Evolutionary conservation across 2,888 invertebrate genomes (phyloP).

Genomic region (Anagyrus pseudococci): DNA sequence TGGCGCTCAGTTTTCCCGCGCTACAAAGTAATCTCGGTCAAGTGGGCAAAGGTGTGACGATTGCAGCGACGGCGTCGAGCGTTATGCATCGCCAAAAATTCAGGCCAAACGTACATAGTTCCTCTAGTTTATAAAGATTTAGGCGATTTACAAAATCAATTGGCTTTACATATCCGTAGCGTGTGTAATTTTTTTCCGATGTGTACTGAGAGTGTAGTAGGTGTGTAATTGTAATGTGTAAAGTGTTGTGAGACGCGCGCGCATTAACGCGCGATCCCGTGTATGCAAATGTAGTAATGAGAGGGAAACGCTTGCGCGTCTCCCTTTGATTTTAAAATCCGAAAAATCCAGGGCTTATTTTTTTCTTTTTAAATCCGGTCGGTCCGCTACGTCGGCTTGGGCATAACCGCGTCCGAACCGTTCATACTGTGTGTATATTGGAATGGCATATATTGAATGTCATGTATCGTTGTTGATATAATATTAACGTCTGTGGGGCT

Average conservation of each 20-base stretch:
- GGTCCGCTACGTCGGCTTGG: conserved; percentile 37
- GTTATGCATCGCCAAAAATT: conserved; percentile 1
- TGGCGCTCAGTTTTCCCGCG: conserved; percentile 38
- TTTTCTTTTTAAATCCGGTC: conserved; percentile 37
- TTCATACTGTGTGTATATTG: conserved; percentile 45
- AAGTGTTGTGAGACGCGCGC: conserved; percentile 48
- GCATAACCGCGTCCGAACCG: conserved; percentile 43
- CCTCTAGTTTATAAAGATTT: conserved; percentile 29
- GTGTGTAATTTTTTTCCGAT: conserved; percentile 45
- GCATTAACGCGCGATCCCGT: conserved; percentile 44
- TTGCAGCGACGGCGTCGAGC: no score
- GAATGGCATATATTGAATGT: conserved; percentile 42
- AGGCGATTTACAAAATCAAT: conserved; percentile 62
- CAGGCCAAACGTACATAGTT: conserved; percentile 37
- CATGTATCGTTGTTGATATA: conserved; percentile 43
- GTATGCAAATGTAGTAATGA: conserved; percentile 47
- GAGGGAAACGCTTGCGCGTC: conserved; percentile 53
- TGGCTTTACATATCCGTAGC: conserved; percentile 64
- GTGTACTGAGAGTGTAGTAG: conserved; percentile 45
- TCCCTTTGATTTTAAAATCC: conserved; percentile 50
- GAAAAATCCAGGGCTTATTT: conserved; percentile 51
- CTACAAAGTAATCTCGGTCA: no score
- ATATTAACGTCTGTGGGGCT: conserved; percentile 39
- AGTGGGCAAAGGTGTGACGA: no score
- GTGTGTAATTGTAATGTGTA: conserved; percentile 43